Evolutionary conservation across 2,888 invertebrate genomes (phyloP).

Genomic region (Microplitis manilae): DNA sequence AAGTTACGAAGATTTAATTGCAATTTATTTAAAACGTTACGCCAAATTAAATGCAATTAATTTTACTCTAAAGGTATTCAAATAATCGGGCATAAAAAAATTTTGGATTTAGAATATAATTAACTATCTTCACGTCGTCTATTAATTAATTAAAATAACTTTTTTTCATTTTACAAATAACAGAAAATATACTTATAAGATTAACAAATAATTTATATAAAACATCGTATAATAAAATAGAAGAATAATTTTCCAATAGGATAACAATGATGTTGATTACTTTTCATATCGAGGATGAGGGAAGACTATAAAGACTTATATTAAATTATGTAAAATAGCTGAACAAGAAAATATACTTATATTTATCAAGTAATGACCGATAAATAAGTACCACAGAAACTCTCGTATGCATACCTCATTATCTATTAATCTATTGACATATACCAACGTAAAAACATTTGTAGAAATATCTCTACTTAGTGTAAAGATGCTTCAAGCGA

Average conservation of each 20-base stretch:
- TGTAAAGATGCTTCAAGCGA: neutral
- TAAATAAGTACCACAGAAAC: too few relatives aligned
- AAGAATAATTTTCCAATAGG: neutral
- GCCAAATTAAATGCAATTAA: constrained; percentile 21
- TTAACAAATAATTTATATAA: neutral
- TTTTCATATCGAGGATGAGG: neutral
- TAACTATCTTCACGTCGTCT: neutral
- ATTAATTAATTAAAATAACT: neutral
- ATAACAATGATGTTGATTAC: neutral
- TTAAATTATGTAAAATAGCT: neutral
- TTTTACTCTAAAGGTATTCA: neutral
- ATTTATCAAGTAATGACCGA: too few relatives aligned
- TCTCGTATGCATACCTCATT: neutral
- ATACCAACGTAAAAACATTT: neutral
- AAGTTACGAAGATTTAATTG: constrained; percentile 4
- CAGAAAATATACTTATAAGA: neutral
- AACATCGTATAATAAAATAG: neutral
- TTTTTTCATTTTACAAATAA: too few relatives aligned
- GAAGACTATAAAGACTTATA: neutral
- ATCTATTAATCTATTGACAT: neutral
- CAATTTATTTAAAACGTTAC: neutral
- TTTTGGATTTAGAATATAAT: constrained; percentile 15
- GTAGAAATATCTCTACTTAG: neutral
- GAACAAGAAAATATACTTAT: neutral
- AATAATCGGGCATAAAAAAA: neutral